Evolutionary conservation across 2,797 vertebrate genomes (phyloP), one percentile per base, ranked within the genome.

Genomic region (Myotis pilosus): DNA sequence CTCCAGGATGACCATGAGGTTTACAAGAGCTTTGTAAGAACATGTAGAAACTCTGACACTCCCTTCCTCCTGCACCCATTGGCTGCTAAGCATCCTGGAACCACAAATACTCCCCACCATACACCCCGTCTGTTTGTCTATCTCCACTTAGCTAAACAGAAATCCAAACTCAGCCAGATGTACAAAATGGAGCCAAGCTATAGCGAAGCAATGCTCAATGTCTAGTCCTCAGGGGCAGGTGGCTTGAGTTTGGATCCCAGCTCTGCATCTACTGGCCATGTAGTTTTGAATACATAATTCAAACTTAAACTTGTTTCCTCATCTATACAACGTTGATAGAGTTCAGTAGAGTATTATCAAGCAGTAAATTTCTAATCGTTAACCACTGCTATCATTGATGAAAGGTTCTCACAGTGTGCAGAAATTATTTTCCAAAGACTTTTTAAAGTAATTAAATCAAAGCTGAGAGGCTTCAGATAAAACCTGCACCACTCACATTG

Each of bases 391-490:
- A 25, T 64, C 28, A 36, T 87, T 55, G 83, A 72, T 17, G n/a
- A 19, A 91, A 44, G n/a, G 25, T 28, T 94, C 75, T 79, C 23
- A 53, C 16, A 78, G 8, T 71, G 10, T 66, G 5, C 11, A 92
- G 38, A 92, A 16, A 33, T 87, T 62, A 66, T 23, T 71, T 89
- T 75, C 47, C 51, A 89, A 87, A 90, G 72, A 81, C 3, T 86
- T 76, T 60, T 25, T 23, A 71, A 87, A 95, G n/a, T 71, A 79
- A 88, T n/a, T 74, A 83, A 49, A 83, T 84, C 22, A 91, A 76
- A 96, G 19, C 11, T 57, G 20, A 88, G 23, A 85, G 3, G 3
- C 4, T 91, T 86, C 75, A 78, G 64, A 66, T 81, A 64, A 33
- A 47, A 33, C 74, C 30, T 74, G 64, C 13, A 80, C 89, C 25